Percentiles rank a stretch among this genome's conserved stretches.
phyloP scores from a whole-genome alignment of 1,140 invertebrate species.

The Drusus annulatus region DNA sequence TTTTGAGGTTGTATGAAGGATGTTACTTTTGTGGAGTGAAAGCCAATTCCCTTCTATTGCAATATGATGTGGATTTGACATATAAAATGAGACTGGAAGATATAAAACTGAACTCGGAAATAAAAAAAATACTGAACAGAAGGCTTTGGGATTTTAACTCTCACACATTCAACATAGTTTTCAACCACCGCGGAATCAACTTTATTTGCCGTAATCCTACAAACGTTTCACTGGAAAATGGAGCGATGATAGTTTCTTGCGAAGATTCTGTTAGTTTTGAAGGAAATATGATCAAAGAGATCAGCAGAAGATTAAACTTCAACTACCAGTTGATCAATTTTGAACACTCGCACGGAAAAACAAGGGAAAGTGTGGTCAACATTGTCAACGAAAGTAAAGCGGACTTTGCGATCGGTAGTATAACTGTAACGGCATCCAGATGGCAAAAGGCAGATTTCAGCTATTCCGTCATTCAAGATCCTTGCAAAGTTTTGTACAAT shows the following conservation, averaged over 20 bases:
- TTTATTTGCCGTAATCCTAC: neutral
- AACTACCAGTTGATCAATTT: neutral
- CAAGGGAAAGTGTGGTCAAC: neutral
- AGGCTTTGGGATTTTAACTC: neutral
- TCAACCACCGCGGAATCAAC: neutral
- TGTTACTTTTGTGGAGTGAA: neutral
- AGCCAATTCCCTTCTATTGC: neutral
- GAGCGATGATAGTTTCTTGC: neutral
- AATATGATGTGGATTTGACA: neutral
- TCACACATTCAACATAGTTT: neutral
- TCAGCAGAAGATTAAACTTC: slow-evolving; percentile 3
- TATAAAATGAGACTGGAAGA: neutral
- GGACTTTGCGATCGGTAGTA: neutral
- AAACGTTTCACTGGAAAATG: neutral
- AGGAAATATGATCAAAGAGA: slow-evolving; percentile 6
- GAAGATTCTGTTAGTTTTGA: neutral
- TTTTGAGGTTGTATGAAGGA: neutral
- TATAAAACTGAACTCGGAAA: neutral
- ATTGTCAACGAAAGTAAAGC: neutral
- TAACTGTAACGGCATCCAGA: slow-evolving; percentile 13
- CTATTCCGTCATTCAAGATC: neutral
- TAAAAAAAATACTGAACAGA: neutral
- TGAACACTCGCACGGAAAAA: neutral
- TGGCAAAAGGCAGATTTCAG: neutral
- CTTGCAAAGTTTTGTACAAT: neutral